Evolutionary conservation across 2,797 vertebrate genomes (phyloP).

Genomic region (Ciconia nigra): DNA sequence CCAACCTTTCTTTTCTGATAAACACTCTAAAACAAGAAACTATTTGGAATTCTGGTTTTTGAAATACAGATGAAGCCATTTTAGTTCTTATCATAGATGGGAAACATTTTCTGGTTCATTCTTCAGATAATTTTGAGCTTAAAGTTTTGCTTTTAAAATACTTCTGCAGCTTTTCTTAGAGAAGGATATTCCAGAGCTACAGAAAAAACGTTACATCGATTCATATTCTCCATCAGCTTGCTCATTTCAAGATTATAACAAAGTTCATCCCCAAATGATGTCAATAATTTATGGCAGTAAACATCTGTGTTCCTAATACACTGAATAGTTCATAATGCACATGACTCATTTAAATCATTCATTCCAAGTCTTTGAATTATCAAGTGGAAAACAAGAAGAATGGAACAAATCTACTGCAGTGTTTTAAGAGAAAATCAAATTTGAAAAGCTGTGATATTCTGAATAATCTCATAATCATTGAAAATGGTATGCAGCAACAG

Average conservation of each 20-base stretch:
- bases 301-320: constrained; percentile 47
- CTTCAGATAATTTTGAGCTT: not conserved
- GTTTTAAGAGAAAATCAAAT: not conserved
- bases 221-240: not conserved
- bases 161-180: not conserved
- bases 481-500: not conserved
- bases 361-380: constrained; percentile 19
- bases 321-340: constrained; percentile 27
- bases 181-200: not conserved
- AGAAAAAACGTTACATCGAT: not conserved
- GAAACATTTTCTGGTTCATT: not conserved
- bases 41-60: not conserved
- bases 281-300: constrained; percentile 48
- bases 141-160: not conserved
- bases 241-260: constrained; percentile 5
- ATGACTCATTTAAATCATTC: constrained; percentile 47
- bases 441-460: not conserved
- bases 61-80: not conserved
- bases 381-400: constrained; percentile 9
- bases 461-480: not conserved
- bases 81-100: not conserved
- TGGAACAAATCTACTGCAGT: not conserved
- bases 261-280: constrained; percentile 32
- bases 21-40: constrained; percentile 2
- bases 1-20: constrained; percentile 44